Conservation (phyloP, 2,888 invertebrate species). For the Hybos culiciformis region DNA sequence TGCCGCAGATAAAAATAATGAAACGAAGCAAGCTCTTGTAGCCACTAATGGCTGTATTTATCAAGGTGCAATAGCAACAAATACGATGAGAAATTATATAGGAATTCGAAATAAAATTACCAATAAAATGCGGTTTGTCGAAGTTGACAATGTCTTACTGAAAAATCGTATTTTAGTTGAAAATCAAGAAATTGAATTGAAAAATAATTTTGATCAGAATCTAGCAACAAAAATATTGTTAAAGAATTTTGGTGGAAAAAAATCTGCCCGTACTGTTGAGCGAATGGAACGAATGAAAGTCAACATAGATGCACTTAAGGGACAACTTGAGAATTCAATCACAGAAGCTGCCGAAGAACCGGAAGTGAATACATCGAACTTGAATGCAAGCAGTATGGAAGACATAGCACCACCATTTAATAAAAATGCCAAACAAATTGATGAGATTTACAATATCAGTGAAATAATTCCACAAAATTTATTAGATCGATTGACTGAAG, state of each 20-base stretch:
- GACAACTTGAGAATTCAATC: slow-evolving; percentile 25
- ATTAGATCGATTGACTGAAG: slow-evolving; percentile 27
- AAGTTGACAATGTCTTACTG: slow-evolving; percentile 9
- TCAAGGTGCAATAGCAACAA: not conserved
- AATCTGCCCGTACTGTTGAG: slow-evolving; percentile 20
- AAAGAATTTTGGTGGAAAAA: slow-evolving; percentile 29
- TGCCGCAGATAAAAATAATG: not conserved
- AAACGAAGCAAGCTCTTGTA: not conserved
- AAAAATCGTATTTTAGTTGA: slow-evolving; percentile 6
- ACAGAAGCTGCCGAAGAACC: slow-evolving; percentile 14
- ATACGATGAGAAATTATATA: not conserved
- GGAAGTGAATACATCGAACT: slow-evolving; percentile 13
- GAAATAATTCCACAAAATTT: slow-evolving; percentile 25
- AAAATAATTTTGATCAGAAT: slow-evolving; percentile 14
- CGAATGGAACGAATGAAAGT: slow-evolving; percentile 26
- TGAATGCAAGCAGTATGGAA: slow-evolving; percentile 16
- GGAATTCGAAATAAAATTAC: not conserved
- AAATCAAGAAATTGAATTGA: not conserved
- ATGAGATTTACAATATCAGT: slow-evolving; percentile 23
- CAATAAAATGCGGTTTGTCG: slow-evolving; percentile 16
- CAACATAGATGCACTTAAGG: slow-evolving; percentile 25
- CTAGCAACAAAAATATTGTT: slow-evolving; percentile 17
- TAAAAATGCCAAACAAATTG: slow-evolving; percentile 21
- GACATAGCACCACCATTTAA: slow-evolving; percentile 26
- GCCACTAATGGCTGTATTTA: not conserved